phyloP scores from a whole-genome alignment of 2,888 invertebrate genomes.

The Rotaria socialis region DNA sequence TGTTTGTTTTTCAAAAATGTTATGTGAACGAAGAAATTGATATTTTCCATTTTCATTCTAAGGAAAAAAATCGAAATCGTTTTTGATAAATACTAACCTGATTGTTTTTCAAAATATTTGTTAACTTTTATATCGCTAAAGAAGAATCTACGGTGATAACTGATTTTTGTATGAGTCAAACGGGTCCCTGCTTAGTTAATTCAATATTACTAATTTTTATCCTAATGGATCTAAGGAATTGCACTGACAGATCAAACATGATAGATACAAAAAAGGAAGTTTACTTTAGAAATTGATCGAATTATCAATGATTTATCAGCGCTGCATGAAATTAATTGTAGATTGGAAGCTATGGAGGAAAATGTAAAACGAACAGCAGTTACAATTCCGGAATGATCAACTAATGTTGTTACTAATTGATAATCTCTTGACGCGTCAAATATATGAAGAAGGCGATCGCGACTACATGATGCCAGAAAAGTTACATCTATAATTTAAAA shows the following conservation, averaged over 20 bases:
- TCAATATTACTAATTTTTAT: too few relatives aligned
- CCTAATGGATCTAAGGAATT: too few relatives aligned
- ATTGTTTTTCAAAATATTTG: too few relatives aligned
- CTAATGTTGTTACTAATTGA: constrained; percentile 77
- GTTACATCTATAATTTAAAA: constrained; percentile 53
- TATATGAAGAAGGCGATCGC: constrained; percentile 88
- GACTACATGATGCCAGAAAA: constrained; percentile 80
- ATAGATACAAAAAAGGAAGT: background rate
- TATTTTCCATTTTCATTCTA: constrained; percentile 48
- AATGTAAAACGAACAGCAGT: constrained; percentile 81
- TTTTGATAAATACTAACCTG: too few relatives aligned
- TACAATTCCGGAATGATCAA: constrained; percentile 91
- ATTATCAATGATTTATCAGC: constrained; percentile 93
- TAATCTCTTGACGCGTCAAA: constrained; percentile 73
- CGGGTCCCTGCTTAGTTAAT: too few relatives aligned
- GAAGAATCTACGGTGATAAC: too few relatives aligned
- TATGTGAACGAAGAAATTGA: constrained; percentile 70
- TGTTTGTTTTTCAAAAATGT: constrained; percentile 84
- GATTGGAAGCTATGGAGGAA: constrained; percentile 52
- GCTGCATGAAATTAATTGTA: constrained; percentile 90
- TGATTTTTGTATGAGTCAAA: too few relatives aligned
- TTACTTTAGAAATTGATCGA: constrained; percentile 58
- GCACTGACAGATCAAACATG: too few relatives aligned
- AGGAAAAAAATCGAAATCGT: background rate
- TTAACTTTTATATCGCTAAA: too few relatives aligned